Evolutionary conservation across 2,113 vertebrate species (phyloP).

Genomic region (Pteronura brasiliensis): DNA sequence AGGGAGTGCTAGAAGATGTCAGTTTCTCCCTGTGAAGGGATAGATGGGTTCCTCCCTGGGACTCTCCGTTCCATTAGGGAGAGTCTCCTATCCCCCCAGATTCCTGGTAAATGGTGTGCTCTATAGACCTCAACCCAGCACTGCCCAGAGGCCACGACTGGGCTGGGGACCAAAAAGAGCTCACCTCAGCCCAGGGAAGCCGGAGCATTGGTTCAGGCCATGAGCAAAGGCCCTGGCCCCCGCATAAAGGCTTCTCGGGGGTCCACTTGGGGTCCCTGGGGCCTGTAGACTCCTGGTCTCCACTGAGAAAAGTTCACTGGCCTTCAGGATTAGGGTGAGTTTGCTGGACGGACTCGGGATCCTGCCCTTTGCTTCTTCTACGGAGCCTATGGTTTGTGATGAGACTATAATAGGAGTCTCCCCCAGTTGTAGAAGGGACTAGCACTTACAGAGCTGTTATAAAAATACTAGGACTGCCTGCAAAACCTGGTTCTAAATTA

Average conservation of each 20-base stretch:
- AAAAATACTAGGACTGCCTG: neutral
- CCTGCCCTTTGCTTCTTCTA: neutral
- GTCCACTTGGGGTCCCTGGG: neutral
- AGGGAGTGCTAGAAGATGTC: neutral
- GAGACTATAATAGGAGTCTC: neutral
- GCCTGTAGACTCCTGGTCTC: neutral
- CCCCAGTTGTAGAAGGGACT: neutral
- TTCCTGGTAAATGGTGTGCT: neutral
- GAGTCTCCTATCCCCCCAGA: too few relatives aligned
- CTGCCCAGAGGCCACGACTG: too few relatives aligned
- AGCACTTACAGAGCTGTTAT: neutral
- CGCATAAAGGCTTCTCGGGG: neutral
- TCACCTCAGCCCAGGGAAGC: neutral
- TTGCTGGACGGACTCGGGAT: neutral
- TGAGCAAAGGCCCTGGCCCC: neutral
- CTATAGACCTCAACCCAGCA: neutral
- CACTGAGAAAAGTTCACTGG: neutral
- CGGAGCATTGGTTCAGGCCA: rapidly evolving
- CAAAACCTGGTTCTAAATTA: neutral
- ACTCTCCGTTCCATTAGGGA: neutral
- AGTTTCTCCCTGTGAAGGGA: neutral
- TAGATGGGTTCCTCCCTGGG: neutral
- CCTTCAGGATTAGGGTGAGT: neutral
- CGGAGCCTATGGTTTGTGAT: neutral
- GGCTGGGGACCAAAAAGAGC: neutral